Conservation (phyloP, 1,140 invertebrate genomes). For the Apocrypta bakeri region DNA sequence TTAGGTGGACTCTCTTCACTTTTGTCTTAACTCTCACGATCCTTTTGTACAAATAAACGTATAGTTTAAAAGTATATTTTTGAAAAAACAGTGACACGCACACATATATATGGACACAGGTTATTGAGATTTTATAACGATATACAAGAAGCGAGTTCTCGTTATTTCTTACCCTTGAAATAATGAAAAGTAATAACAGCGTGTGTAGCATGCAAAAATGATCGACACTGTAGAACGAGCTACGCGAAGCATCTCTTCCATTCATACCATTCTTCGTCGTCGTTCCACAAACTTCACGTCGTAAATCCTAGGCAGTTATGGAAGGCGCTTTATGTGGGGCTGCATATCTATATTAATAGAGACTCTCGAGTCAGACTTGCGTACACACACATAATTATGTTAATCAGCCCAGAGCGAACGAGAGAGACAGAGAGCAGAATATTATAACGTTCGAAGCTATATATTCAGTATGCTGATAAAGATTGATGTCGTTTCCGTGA, state of each 20-base stretch:
- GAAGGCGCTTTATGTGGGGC: conserved; percentile 5
- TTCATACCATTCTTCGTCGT: neutral
- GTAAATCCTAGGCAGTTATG: conserved; percentile 61
- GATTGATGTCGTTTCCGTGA: conserved; percentile 33
- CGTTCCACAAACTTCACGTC: conserved; percentile 50
- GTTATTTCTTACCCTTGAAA: no score
- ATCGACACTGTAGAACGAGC: no score
- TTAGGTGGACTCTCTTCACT: no score
- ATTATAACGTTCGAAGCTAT: neutral
- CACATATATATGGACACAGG: no score
- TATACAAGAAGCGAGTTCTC: no score
- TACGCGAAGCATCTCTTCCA: neutral
- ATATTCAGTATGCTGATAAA: neutral
- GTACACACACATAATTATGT: conserved; percentile 23
- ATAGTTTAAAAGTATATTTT: no score
- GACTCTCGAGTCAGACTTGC: neutral
- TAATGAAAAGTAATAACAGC: no score
- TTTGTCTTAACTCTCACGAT: no score
- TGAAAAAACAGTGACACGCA: no score
- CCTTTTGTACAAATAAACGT: no score
- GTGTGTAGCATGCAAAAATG: no score
- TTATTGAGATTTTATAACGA: no score
- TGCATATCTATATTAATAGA: conserved; percentile 35
- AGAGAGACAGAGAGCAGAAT: neutral
- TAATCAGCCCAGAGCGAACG: conserved; percentile 7